Percentiles rank a stretch among this genome's conserved stretches.
Conservation (phyloP, 2,113 vertebrate genomes). For the Ammodytes marinus region DNA sequence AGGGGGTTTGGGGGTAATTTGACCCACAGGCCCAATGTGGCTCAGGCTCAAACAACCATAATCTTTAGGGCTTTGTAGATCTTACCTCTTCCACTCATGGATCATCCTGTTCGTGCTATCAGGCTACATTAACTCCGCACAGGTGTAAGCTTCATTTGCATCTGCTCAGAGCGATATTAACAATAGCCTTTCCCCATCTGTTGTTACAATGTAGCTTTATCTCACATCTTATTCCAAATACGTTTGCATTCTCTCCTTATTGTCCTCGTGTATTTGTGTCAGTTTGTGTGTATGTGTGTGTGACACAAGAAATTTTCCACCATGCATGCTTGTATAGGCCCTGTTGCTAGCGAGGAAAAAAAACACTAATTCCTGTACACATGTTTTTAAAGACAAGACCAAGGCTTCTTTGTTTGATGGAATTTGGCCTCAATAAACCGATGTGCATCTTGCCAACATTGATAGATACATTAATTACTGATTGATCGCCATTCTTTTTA, state of each 20-base stretch:
- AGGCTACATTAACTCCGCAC: conserved; percentile 59
- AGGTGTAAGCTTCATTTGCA: conserved; percentile 56
- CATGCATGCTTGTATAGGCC: conserved; percentile 37
- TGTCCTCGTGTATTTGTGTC: conserved; percentile 20
- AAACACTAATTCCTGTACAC: neutral
- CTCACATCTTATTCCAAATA: conserved; percentile 2
- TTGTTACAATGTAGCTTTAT: conserved; percentile 39
- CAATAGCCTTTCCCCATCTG: conserved; percentile 39
- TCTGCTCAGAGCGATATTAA: conserved; percentile 38
- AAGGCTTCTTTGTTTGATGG: conserved; percentile 5
- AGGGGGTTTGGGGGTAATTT: conserved; percentile 55
- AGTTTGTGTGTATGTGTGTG: conserved; percentile 14
- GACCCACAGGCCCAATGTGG: conserved; percentile 69
- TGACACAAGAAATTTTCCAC: conserved; percentile 19
- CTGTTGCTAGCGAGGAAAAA: conserved; percentile 23
- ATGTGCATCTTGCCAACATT: neutral
- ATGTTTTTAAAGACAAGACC: neutral
- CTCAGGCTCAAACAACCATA: conserved; percentile 54
- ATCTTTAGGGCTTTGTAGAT: conserved; percentile 59
- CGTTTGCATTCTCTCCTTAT: neutral
- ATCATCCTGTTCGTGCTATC: conserved; percentile 49
- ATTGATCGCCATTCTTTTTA: neutral
- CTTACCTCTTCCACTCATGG: conserved; percentile 47
- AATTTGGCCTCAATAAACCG: neutral
- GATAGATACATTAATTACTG: neutral